Base-by-base conservation (phyloP, 2,888 invertebrate genomes). In the Uloborus plumipes region DNA sequence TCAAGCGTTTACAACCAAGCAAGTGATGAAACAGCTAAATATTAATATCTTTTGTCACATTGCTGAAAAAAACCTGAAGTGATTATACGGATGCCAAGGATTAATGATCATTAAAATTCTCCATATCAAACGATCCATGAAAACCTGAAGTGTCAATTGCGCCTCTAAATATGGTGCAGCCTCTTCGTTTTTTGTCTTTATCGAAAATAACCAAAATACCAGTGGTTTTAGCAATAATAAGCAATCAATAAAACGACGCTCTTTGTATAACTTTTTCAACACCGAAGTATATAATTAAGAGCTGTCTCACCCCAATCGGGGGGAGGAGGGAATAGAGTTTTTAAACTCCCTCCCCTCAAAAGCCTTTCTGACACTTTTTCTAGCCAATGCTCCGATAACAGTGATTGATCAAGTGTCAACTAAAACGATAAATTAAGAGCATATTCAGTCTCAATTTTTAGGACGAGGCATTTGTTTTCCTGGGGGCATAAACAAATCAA, bases 401-500 rank as follows among this genome's bases (percentile, higher is more conserved):
- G 74, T 74, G 80, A 81, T 74, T 74, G 80, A 74, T 74, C 61
- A 80, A 81, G 62, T 61, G 67, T 62, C 67, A 69, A 26, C 47
- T 51, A 39, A 39, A 61, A 67, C 61, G 61, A 73, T 67, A 79
- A 80, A 73, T 73, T 69, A 80, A 69, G 31, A 74, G 70, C 31
- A 53, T 14, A 58, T 31, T 51, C 65, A 31, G 67, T 61, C 61
- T 65, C 67, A 22, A 66, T 62, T 61, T 67, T 50, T 3, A 50
- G 69, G 64, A 62, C 62, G 69, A 64, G 51, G 47, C 20, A 72
- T 79, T 74, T 75, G 74, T 74, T 81, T 70, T 70, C 50, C 49
- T 69, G 22, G 55, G 59, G 20, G 80, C 65, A 81, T 81, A 81
- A 73, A 81, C 80, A 81, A 81, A 81, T 81, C 80, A 81, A 74